A percentile compares a stretch with the other conserved stretches of the same genome.
These are phyloP conservation scores for Gallinago solitaria DNA, from an alignment of 2,797 vertebrate genomes.

Conservation along the genomic window DNA sequence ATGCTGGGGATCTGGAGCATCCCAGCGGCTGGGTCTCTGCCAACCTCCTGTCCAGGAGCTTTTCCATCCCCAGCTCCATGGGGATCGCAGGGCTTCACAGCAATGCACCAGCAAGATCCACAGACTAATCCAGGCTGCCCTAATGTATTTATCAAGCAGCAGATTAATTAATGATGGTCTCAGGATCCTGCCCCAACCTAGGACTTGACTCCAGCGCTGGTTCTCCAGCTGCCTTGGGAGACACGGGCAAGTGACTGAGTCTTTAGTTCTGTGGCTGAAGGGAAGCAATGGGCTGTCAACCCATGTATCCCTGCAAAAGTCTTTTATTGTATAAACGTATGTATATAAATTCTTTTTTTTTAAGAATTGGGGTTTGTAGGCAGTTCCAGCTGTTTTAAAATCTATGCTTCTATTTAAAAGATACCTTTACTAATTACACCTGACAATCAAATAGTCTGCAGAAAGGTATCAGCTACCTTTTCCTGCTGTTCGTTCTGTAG, in stretches of 20 bases:
- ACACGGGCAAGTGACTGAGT: neutral
- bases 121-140: neutral
- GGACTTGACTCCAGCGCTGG: neutral
- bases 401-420: slow-evolving; percentile 35
- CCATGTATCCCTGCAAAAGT: neutral
- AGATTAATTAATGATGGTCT: neutral
- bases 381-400: slow-evolving; percentile 17
- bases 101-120: neutral
- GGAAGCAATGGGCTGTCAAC: neutral
- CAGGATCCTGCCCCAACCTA: neutral
- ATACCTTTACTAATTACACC: slow-evolving; percentile 44
- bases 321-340: neutral
- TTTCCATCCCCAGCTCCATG: fast-evolving
- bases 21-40: neutral
- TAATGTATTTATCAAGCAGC: neutral
- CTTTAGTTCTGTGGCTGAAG: neutral
- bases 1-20: too few relatives aligned
- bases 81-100: neutral
- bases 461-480: slow-evolving; percentile 6
- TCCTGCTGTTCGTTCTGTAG: slow-evolving; percentile 27
- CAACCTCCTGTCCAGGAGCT: neutral
- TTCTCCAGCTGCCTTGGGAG: neutral
- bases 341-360: neutral
- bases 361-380: neutral
- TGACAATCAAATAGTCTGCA: slow-evolving; percentile 18